Evolutionary conservation across 2,888 invertebrate genomes (phyloP), one percentile per base, ranked within the genome.

Genomic region (Trichopoda pennipes): DNA sequence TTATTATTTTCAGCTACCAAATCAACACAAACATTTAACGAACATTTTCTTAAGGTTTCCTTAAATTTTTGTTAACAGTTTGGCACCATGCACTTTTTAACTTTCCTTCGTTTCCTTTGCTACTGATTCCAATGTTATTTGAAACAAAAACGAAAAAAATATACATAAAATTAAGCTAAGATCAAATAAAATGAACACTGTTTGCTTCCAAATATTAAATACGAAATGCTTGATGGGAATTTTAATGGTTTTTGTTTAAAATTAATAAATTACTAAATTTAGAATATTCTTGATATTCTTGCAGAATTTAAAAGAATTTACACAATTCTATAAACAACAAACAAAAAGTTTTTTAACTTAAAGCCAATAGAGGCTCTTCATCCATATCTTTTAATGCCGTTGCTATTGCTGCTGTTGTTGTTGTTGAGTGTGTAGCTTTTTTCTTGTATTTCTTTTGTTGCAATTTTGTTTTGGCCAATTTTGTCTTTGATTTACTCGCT

Each of bases 401-500:
- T 28, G 66, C 10, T 32, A 51, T 51, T 49, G 66, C 12, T 32
- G 55, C 1, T 16, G 55, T 8, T 21, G 42, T 17, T 19, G 49
- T n/a, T 12, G 19, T 16, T 19, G 47, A 19, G 12, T 0, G 86
- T 66, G 86, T 85, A 9, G 87, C 75, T 84, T 93, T 90, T 85
- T 91, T 91, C 85, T 91, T 89, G 85, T 93, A 93, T 86, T 93
- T 91, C 85, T 91, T 93, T 85, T 93, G 93, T 19, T 79, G 84
- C 38, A 92, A 90, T 74, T 91, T 91, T 55, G 93, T 89, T 80
- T 92, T 92, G 74, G 93, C 92, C 72, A 95, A 90, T 89, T 95
- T 95, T 76, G 93, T 92, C 90, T 95, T 95, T 56, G 93, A 91
- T 88, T 94, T 94, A 84, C 91, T 81, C 89, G 93, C 74, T 90